Evolutionary conservation across 2,797 vertebrate species (phyloP).

Genomic region (Schizopygopsis malacanthus): DNA sequence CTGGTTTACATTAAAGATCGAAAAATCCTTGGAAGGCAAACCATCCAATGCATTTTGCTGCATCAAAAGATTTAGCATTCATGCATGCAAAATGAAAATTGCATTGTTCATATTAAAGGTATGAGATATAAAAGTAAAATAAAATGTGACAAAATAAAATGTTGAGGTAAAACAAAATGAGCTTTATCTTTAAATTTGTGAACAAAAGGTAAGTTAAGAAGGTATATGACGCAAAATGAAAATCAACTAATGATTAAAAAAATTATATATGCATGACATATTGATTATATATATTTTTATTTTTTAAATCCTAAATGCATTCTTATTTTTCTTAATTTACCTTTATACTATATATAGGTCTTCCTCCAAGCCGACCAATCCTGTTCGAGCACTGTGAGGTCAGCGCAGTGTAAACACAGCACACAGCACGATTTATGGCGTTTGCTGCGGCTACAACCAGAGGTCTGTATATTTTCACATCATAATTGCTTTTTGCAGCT

Average conservation of each 20-base stretch:
- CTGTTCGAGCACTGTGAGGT: neutral
- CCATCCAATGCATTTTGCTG: constrained; percentile 47
- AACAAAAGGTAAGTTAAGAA: neutral
- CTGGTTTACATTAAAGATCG: constrained; percentile 64
- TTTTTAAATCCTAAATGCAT: neutral
- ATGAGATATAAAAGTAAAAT: neutral
- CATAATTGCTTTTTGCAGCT: constrained; percentile 82
- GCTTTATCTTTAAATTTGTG: neutral
- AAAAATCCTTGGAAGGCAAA: constrained; percentile 52
- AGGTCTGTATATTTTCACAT: constrained; percentile 80
- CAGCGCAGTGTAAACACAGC: constrained; percentile 71
- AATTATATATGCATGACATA: no score
- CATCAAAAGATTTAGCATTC: constrained; percentile 20
- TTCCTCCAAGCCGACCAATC: neutral
- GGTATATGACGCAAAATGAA: neutral
- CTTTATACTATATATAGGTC: constrained; percentile 11
- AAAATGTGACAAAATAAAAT: neutral
- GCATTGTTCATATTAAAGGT: constrained; percentile 1
- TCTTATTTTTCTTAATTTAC: neutral
- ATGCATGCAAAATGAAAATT: constrained; percentile 17
- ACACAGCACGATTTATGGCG: constrained; percentile 79
- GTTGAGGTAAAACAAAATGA: neutral
- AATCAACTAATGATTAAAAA: no score
- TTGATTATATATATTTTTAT: no score
- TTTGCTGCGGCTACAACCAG: constrained; percentile 75